Percentiles rank a stretch among this genome's conserved stretches.
Conservation (phyloP, 2,888 invertebrate genomes). For the Cheilosia vernalis region DNA sequence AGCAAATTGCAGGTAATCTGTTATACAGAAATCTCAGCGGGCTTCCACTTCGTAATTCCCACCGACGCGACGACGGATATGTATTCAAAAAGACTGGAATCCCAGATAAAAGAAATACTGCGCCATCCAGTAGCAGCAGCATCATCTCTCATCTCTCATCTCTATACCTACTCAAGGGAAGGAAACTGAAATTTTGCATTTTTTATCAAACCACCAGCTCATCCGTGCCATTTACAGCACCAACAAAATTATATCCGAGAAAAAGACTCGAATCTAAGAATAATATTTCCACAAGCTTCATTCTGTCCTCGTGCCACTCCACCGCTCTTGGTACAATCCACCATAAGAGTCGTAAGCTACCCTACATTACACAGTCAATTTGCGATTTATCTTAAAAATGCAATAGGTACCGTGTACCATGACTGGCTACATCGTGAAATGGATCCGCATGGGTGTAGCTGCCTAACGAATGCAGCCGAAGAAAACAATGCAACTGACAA, state of each 20-base stretch:
- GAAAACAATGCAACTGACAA: constrained; percentile 37
- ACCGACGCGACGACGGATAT: constrained; percentile 39
- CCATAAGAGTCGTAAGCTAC: constrained; percentile 13
- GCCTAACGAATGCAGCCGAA: constrained; percentile 12
- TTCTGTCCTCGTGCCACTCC: constrained; percentile 11
- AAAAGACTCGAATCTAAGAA: constrained; percentile 40
- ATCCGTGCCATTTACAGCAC: constrained; percentile 43
- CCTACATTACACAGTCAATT: constrained; percentile 66
- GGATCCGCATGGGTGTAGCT: neutral
- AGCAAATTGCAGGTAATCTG: constrained; percentile 71
- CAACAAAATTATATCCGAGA: constrained; percentile 6
- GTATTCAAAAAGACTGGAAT: constrained; percentile 36
- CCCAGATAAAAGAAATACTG: constrained; percentile 39
- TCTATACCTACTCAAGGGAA: constrained; percentile 35
- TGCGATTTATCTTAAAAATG: constrained; percentile 36
- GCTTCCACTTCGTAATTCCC: constrained; percentile 66
- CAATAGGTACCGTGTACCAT: neutral
- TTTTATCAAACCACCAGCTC: constrained; percentile 53
- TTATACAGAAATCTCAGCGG: constrained; percentile 65
- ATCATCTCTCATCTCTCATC: constrained; percentile 3
- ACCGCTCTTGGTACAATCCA: neutral
- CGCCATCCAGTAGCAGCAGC: constrained; percentile 8
- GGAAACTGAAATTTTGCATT: constrained; percentile 56
- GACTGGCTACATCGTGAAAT: constrained; percentile 28
- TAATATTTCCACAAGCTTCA: constrained; percentile 51